Base-by-base conservation (phyloP, 2,113 vertebrate genomes). In the Cromileptes altivelis region DNA sequence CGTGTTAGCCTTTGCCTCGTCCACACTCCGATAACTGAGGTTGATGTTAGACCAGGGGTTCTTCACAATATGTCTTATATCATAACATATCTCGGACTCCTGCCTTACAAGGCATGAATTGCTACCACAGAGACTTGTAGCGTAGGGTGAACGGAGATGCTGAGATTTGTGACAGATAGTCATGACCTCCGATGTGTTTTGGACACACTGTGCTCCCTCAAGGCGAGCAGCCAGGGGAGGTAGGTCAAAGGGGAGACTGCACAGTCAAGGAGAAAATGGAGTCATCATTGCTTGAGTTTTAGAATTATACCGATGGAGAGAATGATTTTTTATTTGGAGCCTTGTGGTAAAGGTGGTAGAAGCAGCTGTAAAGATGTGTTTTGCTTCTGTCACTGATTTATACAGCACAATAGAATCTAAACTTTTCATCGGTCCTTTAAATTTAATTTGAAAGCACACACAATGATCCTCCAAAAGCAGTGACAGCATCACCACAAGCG, bases 171-270 rank as follows among this genome's bases (percentile, higher is more conserved):
- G 64, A 90, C 79, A 65, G 56, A 64, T 70, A 53, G 50, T 27
- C 47, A 25, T 78, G 80, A 88, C 78, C 52, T 83, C 50, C 45
- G 50, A 67, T 78, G 69, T 33, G 70, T 27, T 21, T 21, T 57
- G 49, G 58, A 80, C 68, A 52, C 61, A 33, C 17, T 45, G 42
- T 15, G 37, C 30, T 71, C 71, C 70, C 68, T 61, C 14, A 18
- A 25, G 72, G 62, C 68, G 6, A 70, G 60, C 55, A 60, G 49
- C 63, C 67, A 17, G 14, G 60, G 50, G 40, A 80, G 55, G 78
- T 6, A 17, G 89, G 88, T 88, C 81, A 89, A 82, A 86, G 88
- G 79, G 75, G 58, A 77, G 49, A 53, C 75, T 47, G 56, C n/a
- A n/a, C 37, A 40, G 80, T 75, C 47, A 67, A 45, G 10, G 18